phyloP scores from a whole-genome alignment of 1,140 invertebrate genomes.

The Mesaphorura yosii region DNA sequence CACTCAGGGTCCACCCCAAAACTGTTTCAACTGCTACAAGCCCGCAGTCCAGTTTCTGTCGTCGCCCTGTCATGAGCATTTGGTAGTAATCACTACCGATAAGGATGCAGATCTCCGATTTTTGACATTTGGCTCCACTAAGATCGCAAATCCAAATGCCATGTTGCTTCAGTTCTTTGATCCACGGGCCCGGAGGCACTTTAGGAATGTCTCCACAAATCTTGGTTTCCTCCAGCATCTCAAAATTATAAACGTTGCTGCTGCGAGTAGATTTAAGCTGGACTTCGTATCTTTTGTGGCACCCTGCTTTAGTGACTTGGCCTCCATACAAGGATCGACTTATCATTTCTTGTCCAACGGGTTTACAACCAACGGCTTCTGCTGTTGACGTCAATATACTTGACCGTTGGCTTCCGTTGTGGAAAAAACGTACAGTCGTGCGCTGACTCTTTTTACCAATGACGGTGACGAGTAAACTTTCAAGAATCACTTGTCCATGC shows the following conservation, averaged over 20 bases:
- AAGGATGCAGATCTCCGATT: slow-evolving; percentile 5
- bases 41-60: slow-evolving; percentile 27
- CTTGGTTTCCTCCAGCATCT: background rate
- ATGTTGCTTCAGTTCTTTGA: slow-evolving; percentile 1
- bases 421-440: background rate
- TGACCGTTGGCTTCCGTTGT: slow-evolving; percentile 1
- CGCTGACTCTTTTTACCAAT: background rate
- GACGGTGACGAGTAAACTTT: background rate
- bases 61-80: slow-evolving; percentile 29
- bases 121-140: background rate
- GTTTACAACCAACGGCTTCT: background rate
- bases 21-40: slow-evolving; percentile 33
- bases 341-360: background rate
- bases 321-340: slow-evolving; percentile 16
- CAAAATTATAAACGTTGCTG: background rate
- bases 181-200: background rate
- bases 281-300: slow-evolving; percentile 5
- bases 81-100: slow-evolving; percentile 7
- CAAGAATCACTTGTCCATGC: background rate
- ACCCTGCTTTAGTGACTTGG: background rate
- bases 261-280: background rate
- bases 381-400: slow-evolving; percentile 1
- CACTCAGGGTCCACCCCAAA: slow-evolving; percentile 35
- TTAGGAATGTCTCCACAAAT: slow-evolving; percentile 12
- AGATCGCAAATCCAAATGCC: slow-evolving; percentile 1